Evolutionary conservation across 2,113 vertebrate species (phyloP), one percentile per base, ranked within the genome.

Genomic region (Gobius niger): DNA sequence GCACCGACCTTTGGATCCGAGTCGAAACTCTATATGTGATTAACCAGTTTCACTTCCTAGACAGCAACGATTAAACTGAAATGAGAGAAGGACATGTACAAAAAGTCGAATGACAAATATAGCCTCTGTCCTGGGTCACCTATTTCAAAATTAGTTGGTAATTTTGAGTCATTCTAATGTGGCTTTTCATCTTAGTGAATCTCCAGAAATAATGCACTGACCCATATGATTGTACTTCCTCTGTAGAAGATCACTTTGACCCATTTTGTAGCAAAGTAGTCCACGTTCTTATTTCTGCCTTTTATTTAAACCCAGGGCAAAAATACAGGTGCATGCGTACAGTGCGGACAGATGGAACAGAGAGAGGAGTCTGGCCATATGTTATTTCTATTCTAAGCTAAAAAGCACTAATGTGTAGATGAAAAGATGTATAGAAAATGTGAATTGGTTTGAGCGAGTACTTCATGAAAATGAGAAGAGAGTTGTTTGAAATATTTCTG

Each of bases 201-300:
- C 81, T 84, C 90, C 90, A 89, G 89, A 90, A 91, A 90, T 93
- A 91, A 91, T 92, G 89, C 78, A 85, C 73, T 91, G 91, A 93
- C 93, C 93, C 90, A 92, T 91, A 89, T 86, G 83, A 83, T 86
- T 89, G 71, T 77, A 80, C 71, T 76, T 85, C 79, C 60, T 84
- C 78, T 70, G 78, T 81, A 87, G 83, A 86, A 90, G 89, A 89
- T 88, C 72, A 82, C 84, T 85, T 81, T 93, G 91, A 91, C 91
- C 93, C 82, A 93, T 90, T 92, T 92, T 80, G 72, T 80, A 81
- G 68, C 82, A 86, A 92, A 91, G 84, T 90, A 91, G 89, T 85
- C 77, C 90, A 88, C 67, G 80, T 75, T 87, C 85, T 85, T 87
- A 69, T 90, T 90, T 81, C 75, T 83, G 67, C 80, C 75, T 82